A percentile compares a stretch with the other conserved stretches of the same genome.
Conservation (phyloP, 2,888 invertebrate genomes). For the Axea sp. region DNA sequence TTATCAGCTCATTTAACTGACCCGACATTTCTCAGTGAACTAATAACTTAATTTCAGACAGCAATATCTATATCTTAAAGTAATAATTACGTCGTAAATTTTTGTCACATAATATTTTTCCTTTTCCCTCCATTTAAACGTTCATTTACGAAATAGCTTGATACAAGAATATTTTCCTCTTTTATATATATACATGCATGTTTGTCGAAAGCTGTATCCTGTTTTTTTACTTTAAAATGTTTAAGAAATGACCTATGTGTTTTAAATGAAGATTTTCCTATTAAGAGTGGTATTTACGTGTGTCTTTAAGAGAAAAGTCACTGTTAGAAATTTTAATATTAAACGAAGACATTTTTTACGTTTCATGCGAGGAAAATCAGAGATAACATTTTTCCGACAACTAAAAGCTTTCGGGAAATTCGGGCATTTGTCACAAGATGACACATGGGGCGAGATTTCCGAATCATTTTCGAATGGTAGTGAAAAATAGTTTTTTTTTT, state of each 20-base stretch:
- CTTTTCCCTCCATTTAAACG: no score
- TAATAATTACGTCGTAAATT: no score
- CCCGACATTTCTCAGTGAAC: no score
- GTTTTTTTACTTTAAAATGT: neutral
- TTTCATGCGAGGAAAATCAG: slow-evolving; percentile 37
- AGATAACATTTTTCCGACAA: slow-evolving; percentile 37
- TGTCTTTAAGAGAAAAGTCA: slow-evolving; percentile 28
- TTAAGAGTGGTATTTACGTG: no score
- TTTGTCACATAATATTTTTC: no score
- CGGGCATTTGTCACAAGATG: slow-evolving; percentile 39
- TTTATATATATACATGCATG: no score
- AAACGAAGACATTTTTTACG: slow-evolving; percentile 32
- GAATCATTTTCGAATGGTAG: slow-evolving; percentile 2
- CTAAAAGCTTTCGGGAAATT: slow-evolving; percentile 50
- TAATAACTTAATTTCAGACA: no score
- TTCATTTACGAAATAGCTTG: neutral
- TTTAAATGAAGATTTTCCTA: no score
- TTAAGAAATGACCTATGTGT: slow-evolving; percentile 13
- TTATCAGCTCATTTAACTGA: no score
- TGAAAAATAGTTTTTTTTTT: no score
- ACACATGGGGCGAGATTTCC: slow-evolving; percentile 32
- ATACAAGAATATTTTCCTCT: neutral
- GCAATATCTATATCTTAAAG: no score
- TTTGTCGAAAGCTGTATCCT: no score
- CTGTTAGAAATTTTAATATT: slow-evolving; percentile 42